Base-by-base conservation (phyloP, 1,140 invertebrate species). In the Drosophila tristis region DNA sequence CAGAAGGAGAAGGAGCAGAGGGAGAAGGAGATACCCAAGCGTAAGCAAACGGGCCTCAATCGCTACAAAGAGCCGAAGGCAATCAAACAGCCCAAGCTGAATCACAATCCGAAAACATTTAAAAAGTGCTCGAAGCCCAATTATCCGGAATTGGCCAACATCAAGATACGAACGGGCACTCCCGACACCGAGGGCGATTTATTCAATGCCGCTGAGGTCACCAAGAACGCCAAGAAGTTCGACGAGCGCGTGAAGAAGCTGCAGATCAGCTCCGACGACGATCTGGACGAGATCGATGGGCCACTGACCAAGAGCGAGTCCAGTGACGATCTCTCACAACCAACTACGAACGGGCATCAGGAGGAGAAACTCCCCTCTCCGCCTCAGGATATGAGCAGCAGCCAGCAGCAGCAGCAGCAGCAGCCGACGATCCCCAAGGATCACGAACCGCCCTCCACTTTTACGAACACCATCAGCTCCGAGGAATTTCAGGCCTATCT, bases 381-480 rank as follows among this genome's bases (percentile, higher is more conserved):
- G n/a, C 42, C 13, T 11, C 8, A 23, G 15, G 3, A 25, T 9
- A 7, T 6, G 20, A 43, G 16, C 29, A 15, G 13, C 23, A 49
- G 20, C 39, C 20, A 44, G 13, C 29, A 20, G 20, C 20, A 20
- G 20, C 20, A 20, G 20, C 20, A 1, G 13, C 42, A 5, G 43
- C 8, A n/a, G 35, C 4, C 11, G 4, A 5, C 35, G 35, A 5
- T 39, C 35, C 4, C 35, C 1, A 39, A 39, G 35, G 15, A 23
- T 2, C 15, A 7, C 13, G 20, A 39, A 1, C 25, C 44, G n/a
- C 35, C 66, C 8, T 2, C 11, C 11, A 79, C 90, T 4, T 92
- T 91, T 48, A 91, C 91, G 48, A 91, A 92, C 45, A 92, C 91
- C 8, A 90, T 92, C 4, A 92, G 77, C 35, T 92, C 90, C 6